Percentiles rank a stretch among this genome's conserved stretches.
phyloP scores from a whole-genome alignment of 2,797 vertebrate genomes.

The Neosalanx taihuensis region DNA sequence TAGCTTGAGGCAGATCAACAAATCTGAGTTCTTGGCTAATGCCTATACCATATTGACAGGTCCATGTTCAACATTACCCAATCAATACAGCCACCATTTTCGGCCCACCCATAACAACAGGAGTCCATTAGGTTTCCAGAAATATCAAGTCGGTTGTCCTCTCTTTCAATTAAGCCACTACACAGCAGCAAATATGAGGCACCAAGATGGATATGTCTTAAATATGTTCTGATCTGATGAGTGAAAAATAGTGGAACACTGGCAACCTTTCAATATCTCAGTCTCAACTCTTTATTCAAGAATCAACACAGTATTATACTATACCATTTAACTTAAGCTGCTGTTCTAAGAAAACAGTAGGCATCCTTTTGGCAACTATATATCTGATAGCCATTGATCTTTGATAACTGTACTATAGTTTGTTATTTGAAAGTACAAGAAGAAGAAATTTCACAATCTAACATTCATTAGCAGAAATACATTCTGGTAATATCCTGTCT shows the following conservation, averaged over 20 bases:
- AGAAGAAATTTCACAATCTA: too few species aligned
- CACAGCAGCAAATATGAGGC: constrained; percentile 41
- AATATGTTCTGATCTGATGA: too few species aligned
- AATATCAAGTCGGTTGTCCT: constrained; percentile 47
- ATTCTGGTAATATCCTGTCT: constrained; percentile 48
- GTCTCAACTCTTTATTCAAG: too few species aligned
- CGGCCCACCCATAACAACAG: constrained; percentile 60
- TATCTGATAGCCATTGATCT: too few species aligned
- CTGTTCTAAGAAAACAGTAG: too few species aligned
- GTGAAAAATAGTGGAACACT: too few species aligned
- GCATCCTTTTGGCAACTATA: too few species aligned
- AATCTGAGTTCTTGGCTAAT: constrained; percentile 56
- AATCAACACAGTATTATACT: too few species aligned
- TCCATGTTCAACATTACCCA: constrained; percentile 60
- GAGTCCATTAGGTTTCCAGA: constrained; percentile 60
- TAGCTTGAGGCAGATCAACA: constrained; percentile 53
- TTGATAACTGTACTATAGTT: too few species aligned
- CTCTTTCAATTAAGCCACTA: constrained; percentile 31
- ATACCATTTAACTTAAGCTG: too few species aligned
- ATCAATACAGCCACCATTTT: constrained; percentile 70
- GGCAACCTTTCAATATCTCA: too few species aligned
- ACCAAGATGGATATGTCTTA: constrained; percentile 12
- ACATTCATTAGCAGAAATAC: constrained; percentile 28
- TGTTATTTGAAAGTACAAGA: too few species aligned
- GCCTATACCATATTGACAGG: constrained; percentile 64